phyloP scores from a whole-genome alignment of 2,113 vertebrate species.

The Macaca nemestrina region DNA sequence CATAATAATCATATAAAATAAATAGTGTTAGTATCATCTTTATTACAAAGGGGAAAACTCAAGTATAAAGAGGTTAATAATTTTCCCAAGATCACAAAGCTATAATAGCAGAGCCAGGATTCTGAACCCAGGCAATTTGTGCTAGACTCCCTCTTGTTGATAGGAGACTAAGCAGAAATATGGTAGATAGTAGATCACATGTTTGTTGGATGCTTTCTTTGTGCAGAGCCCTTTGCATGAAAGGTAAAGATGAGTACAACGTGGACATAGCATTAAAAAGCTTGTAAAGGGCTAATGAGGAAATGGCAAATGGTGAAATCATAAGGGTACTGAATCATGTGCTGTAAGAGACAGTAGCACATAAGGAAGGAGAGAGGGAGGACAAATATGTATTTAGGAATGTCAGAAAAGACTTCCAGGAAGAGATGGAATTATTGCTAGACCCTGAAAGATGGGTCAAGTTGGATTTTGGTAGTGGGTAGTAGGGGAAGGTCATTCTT shows the following conservation, averaged over 20 bases:
- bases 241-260: background rate
- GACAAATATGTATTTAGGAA: background rate
- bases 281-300: background rate
- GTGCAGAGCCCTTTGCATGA: background rate
- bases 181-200: background rate
- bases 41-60: slow-evolving; percentile 5
- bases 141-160: background rate
- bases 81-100: slow-evolving; percentile 25
- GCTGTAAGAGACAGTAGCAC: background rate
- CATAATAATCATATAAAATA: slow-evolving; percentile 31
- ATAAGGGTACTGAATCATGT: background rate
- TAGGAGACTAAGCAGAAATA: background rate
- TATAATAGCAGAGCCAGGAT: background rate
- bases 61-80: slow-evolving; percentile 3
- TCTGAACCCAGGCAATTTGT: background rate
- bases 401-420: background rate
- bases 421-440: background rate
- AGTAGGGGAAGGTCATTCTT: background rate
- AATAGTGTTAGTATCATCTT: slow-evolving; percentile 38
- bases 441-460: background rate
- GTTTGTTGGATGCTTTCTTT: background rate
- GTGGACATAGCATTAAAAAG: background rate
- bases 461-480: background rate
- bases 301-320: background rate
- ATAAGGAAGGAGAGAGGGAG: background rate